Percentiles rank a stretch among this genome's conserved stretches.
Conservation (phyloP, 2,113 vertebrate species). For the Neodon shergylaensis region DNA sequence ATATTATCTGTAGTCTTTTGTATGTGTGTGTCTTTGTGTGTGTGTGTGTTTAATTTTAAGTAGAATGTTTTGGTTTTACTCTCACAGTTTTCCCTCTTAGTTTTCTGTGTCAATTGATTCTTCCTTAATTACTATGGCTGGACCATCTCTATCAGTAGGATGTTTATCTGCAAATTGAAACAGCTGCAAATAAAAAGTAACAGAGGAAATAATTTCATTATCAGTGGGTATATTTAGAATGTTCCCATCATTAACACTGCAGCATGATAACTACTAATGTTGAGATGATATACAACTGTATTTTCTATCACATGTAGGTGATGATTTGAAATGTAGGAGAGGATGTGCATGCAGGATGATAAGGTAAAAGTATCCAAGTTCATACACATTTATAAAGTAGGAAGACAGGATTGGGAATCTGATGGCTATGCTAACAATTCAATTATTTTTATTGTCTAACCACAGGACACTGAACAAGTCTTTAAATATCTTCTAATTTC, state of each 20-base stretch:
- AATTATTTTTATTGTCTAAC: background rate
- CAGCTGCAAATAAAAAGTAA: background rate
- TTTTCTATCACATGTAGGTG: background rate
- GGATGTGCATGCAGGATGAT: background rate
- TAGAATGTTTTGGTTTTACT: background rate
- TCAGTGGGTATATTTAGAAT: background rate
- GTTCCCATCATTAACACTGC: background rate
- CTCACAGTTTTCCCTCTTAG: background rate
- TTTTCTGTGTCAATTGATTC: background rate
- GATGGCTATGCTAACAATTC: background rate
- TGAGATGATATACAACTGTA: background rate
- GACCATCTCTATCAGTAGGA: background rate
- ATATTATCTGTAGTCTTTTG: background rate
- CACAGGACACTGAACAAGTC: background rate
- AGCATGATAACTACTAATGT: background rate
- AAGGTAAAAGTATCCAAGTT: background rate
- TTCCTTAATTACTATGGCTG: background rate
- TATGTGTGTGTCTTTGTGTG: background rate
- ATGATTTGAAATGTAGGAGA: background rate
- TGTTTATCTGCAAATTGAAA: background rate
- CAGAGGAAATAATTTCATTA: background rate
- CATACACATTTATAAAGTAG: background rate
- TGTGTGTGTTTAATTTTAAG: background rate
- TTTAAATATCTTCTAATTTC: background rate
- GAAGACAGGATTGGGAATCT: background rate